These are phyloP conservation scores for Leptodactylus fallax DNA, from an alignment of 2,797 vertebrate genomes.

Conservation along the genomic window DNA sequence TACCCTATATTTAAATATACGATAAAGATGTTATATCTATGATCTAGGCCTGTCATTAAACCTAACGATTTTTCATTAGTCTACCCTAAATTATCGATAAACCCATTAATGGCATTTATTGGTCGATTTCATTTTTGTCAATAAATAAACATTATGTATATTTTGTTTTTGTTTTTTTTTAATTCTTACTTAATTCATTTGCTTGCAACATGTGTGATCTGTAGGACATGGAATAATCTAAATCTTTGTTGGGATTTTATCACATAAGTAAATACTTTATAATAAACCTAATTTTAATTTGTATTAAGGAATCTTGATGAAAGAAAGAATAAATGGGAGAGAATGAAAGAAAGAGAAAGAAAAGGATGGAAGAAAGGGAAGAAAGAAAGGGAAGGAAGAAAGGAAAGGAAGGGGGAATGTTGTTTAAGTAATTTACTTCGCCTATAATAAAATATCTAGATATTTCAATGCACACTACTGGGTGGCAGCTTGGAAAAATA, in stretches of 20 bases:
- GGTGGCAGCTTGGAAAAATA: slow-evolving; percentile 73
- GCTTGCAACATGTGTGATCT: no score
- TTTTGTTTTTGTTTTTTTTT: not conserved
- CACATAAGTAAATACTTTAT: not conserved
- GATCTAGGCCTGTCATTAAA: not conserved
- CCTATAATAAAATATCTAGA: slow-evolving; percentile 49
- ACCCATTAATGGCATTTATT: slow-evolving; percentile 20
- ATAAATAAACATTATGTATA: not conserved
- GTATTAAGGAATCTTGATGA: not conserved
- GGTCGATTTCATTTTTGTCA: not conserved
- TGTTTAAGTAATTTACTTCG: slow-evolving; percentile 50
- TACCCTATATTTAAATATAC: not conserved
- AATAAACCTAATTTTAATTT: not conserved
- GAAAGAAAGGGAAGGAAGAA: not conserved
- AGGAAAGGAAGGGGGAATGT: not conserved
- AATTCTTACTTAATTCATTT: not conserved
- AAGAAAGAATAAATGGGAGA: not conserved
- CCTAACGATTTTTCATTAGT: slow-evolving; percentile 22
- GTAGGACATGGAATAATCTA: not conserved
- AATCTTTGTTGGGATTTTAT: not conserved
- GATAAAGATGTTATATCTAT: not conserved
- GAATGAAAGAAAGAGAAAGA: not conserved
- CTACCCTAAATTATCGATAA: slow-evolving; percentile 38
- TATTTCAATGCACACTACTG: slow-evolving; percentile 54
- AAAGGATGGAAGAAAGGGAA: not conserved